Evolutionary conservation across 1,140 invertebrate species (phyloP).

Genomic region (Telenomus remus): DNA sequence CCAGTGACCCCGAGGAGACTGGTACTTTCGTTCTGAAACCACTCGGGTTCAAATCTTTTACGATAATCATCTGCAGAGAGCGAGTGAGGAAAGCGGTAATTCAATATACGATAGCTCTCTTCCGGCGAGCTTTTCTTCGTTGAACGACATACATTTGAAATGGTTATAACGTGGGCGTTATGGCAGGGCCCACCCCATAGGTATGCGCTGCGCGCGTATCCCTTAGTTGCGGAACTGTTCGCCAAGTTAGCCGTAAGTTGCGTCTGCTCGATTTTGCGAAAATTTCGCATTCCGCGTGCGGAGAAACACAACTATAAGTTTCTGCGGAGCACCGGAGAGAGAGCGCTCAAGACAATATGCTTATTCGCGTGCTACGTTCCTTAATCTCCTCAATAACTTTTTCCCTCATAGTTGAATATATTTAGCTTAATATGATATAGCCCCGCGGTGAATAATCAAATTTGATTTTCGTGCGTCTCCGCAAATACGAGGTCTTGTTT

Average conservation of each 20-base stretch:
- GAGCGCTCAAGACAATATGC: constrained; percentile 45
- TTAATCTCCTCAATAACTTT: constrained; percentile 55
- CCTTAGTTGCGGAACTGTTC: constrained; percentile 53
- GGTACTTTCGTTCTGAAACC: constrained; percentile 33
- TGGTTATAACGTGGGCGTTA: constrained; percentile 52
- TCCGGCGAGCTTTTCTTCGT: constrained; percentile 30
- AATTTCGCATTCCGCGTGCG: constrained; percentile 57
- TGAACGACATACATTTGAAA: constrained; percentile 52
- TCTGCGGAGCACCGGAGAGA: constrained; percentile 31
- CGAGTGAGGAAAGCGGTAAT: constrained; percentile 42
- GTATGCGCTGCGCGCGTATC: constrained; percentile 43
- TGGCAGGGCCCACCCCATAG: constrained; percentile 29
- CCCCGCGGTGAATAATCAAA: too few species aligned
- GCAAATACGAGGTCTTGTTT: too few species aligned
- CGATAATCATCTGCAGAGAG: constrained; percentile 38
- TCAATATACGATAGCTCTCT: constrained; percentile 49
- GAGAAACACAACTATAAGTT: constrained; percentile 51
- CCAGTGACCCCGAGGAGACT: not conserved
- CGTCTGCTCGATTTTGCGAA: constrained; percentile 55
- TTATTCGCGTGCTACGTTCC: constrained; percentile 37
- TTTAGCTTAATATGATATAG: constrained; percentile 19
- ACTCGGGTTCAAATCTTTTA: constrained; percentile 45
- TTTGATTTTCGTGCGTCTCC: too few species aligned
- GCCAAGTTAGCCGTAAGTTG: constrained; percentile 46
- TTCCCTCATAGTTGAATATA: constrained; percentile 27